Percentiles rank a stretch among this genome's conserved stretches.
phyloP scores from a whole-genome alignment of 1,140 invertebrate species.

The Heliconius melpomene region DNA sequence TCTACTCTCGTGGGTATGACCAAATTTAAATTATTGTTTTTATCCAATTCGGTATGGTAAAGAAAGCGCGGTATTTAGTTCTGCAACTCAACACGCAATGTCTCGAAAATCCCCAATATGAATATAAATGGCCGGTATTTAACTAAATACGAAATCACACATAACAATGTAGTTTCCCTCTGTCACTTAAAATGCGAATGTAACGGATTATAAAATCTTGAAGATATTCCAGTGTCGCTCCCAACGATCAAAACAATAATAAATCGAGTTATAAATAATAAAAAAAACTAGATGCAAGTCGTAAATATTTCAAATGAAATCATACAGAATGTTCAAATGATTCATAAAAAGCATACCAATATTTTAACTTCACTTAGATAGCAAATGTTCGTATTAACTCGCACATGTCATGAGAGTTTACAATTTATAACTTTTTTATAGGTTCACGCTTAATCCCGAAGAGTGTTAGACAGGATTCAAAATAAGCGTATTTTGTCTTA shows the following conservation, averaged over 20 bases:
- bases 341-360: conserved; percentile 10
- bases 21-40: too few relatives aligned
- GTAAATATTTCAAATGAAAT: conserved; percentile 21
- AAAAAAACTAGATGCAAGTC: background rate
- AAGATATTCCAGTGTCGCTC: background rate
- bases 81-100: too few relatives aligned
- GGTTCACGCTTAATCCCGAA: background rate
- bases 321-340: conserved; percentile 15
- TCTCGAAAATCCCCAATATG: too few relatives aligned
- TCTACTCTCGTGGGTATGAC: too few relatives aligned
- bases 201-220: background rate
- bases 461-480: too few relatives aligned
- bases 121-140: too few relatives aligned
- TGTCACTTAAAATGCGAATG: background rate
- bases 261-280: background rate
- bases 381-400: background rate
- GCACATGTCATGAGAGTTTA: background rate
- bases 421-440: background rate
- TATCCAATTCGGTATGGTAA: too few relatives aligned
- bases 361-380: conserved; percentile 14
- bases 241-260: conserved; percentile 3
- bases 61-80: too few relatives aligned
- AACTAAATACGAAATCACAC: too few relatives aligned
- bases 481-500: too few relatives aligned
- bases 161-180: background rate